phyloP scores from a whole-genome alignment of 2,888 invertebrate genomes.

The Sarcophaga subvicina region DNA sequence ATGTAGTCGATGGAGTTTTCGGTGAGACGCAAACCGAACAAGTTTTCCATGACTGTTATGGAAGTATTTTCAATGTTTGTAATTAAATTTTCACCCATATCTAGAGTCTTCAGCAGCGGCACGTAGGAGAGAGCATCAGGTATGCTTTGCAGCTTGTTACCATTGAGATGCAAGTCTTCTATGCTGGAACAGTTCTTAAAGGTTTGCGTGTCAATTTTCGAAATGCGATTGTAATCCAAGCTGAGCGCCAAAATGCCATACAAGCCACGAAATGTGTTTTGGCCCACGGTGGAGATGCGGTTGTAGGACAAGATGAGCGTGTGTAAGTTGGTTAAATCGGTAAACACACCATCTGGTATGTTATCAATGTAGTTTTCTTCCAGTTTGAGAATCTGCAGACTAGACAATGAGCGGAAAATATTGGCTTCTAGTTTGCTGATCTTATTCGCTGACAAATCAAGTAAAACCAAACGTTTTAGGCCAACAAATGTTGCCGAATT shows the following conservation, averaged over 20 bases:
- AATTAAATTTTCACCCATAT: slow-evolving; percentile 95
- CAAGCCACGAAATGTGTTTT: slow-evolving; percentile 92
- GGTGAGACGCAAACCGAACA: slow-evolving; percentile 93
- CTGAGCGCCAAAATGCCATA: slow-evolving; percentile 92
- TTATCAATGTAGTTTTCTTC: slow-evolving; percentile 92
- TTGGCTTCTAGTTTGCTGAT: slow-evolving; percentile 91
- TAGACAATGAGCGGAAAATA: slow-evolving; percentile 92
- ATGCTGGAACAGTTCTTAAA: slow-evolving; percentile 94
- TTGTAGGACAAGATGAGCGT: slow-evolving; percentile 93
- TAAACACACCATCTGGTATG: slow-evolving; percentile 93
- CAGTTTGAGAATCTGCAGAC: slow-evolving; percentile 91
- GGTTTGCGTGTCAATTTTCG: slow-evolving; percentile 91
- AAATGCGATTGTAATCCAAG: slow-evolving; percentile 92
- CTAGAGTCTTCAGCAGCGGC: slow-evolving; percentile 92
- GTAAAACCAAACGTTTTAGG: slow-evolving; percentile 91
- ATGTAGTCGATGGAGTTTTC: slow-evolving; percentile 93
- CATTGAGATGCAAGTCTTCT: slow-evolving; percentile 94
- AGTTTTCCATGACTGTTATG: slow-evolving; percentile 91
- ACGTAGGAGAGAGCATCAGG: slow-evolving; percentile 92
- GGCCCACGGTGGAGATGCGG: slow-evolving; percentile 91
- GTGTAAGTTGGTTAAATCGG: slow-evolving; percentile 94
- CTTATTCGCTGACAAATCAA: slow-evolving; percentile 93
- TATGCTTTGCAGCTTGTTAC: slow-evolving; percentile 90
- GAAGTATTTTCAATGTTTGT: slow-evolving; percentile 90
- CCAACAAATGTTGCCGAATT: slow-evolving; percentile 93